phyloP scores from a whole-genome alignment of 2,113 vertebrate species.

The Papio anubis region DNA sequence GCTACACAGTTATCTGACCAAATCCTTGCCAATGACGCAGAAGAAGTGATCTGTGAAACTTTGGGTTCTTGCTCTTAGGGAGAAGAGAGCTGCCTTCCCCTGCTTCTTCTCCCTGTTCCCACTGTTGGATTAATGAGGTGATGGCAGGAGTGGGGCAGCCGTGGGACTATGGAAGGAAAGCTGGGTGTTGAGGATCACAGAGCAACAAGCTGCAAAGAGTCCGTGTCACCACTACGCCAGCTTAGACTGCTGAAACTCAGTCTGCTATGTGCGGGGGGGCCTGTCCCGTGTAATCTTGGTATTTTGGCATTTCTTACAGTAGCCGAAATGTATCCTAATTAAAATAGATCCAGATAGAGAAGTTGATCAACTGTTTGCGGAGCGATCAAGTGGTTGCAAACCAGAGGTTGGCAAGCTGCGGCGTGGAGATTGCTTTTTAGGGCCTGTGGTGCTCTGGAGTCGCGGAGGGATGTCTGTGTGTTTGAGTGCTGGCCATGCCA shows the following conservation, averaged over 20 bases:
- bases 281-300: neutral
- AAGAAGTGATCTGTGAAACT: neutral
- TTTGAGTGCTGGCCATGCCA: neutral
- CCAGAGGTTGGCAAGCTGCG: fast-evolving
- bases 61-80: neutral
- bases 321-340: neutral
- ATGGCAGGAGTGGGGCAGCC: neutral
- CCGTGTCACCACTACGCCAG: too few species aligned
- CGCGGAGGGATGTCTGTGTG: fast-evolving
- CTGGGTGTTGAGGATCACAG: neutral
- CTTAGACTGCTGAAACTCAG: neutral
- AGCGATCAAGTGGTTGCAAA: neutral
- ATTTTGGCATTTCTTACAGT: neutral
- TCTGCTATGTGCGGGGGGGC: neutral
- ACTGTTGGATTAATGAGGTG: neutral
- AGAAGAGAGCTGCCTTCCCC: neutral
- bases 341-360: neutral
- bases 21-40: neutral
- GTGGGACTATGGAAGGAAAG: neutral
- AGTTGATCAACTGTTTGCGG: neutral
- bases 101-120: neutral
- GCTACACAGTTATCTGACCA: neutral
- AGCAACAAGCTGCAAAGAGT: neutral
- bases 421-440: neutral
- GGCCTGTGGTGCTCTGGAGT: fast-evolving